A percentile compares a stretch with the other conserved stretches of the same genome.
phyloP scores from a whole-genome alignment of 1,140 invertebrate species.

The Heterodera carotae region DNA sequence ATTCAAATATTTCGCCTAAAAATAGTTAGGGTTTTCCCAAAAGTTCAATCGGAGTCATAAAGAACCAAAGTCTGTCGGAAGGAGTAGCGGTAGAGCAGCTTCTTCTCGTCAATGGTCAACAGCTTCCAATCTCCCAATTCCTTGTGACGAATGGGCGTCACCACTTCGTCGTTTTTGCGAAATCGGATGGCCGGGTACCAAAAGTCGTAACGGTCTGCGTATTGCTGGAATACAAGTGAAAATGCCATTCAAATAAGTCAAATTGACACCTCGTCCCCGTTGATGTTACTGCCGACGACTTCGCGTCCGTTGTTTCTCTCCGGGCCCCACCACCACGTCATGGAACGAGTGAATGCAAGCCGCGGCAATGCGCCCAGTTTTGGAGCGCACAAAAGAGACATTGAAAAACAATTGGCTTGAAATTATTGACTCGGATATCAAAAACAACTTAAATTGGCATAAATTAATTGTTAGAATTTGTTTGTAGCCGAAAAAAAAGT shows the following conservation, averaged over 20 bases:
- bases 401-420: neutral
- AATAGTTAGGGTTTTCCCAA: neutral
- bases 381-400: neutral
- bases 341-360: neutral
- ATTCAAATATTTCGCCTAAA: neutral
- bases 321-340: conserved; percentile 55
- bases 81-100: conserved; percentile 62
- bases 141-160: conserved; percentile 55
- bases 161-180: conserved; percentile 61
- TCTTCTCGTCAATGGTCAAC: conserved; percentile 58
- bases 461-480: too few species aligned
- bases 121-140: conserved; percentile 63
- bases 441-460: too few species aligned
- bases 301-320: conserved; percentile 62
- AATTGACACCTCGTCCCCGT: conserved; percentile 52
- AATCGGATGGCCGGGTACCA: conserved; percentile 65
- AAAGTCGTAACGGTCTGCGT: conserved; percentile 61
- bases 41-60: neutral
- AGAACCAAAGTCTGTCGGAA: conserved; percentile 55
- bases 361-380: neutral
- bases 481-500: too few species aligned
- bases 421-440: too few species aligned
- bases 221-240: conserved; percentile 49
- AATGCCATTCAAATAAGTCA: neutral
- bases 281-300: conserved; percentile 56